Percentiles rank a stretch among this genome's conserved stretches.
Evolutionary conservation across 2,888 invertebrate genomes (phyloP).

Genomic region (Acanthoscelides obtectus): DNA sequence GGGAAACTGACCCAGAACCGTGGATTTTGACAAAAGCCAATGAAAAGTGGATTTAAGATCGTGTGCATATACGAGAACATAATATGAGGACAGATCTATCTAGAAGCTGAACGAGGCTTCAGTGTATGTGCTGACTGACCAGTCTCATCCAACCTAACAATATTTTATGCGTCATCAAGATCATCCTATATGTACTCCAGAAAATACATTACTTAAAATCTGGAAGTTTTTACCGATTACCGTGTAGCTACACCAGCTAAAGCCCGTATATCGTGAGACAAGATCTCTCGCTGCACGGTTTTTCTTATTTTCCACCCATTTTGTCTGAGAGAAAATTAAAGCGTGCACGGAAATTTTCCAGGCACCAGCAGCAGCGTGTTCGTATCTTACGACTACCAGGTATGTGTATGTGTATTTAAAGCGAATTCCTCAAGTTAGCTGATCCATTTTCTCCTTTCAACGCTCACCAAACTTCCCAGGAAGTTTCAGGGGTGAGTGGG

Average conservation of each 20-base stretch:
- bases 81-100: too few relatives aligned
- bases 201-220: too few relatives aligned
- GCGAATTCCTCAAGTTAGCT: slow-evolving; percentile 15
- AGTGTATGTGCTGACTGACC: too few relatives aligned
- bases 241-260: background rate
- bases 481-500: slow-evolving; percentile 7
- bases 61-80: too few relatives aligned
- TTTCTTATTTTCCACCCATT: background rate
- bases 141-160: too few relatives aligned
- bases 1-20: too few relatives aligned
- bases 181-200: too few relatives aligned
- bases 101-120: too few relatives aligned
- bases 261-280: background rate
- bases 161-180: too few relatives aligned
- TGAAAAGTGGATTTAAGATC: too few relatives aligned
- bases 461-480: slow-evolving; percentile 11
- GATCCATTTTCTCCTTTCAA: slow-evolving; percentile 18
- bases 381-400: slow-evolving; percentile 13
- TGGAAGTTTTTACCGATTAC: background rate
- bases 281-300: background rate
- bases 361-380: background rate
- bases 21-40: too few relatives aligned
- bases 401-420: slow-evolving; percentile 18
- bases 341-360: slow-evolving; percentile 5
- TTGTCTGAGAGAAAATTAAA: background rate